These are phyloP conservation scores for Papilio helenus DNA, from an alignment of 1,140 invertebrate genomes.

Conservation along the genomic window DNA sequence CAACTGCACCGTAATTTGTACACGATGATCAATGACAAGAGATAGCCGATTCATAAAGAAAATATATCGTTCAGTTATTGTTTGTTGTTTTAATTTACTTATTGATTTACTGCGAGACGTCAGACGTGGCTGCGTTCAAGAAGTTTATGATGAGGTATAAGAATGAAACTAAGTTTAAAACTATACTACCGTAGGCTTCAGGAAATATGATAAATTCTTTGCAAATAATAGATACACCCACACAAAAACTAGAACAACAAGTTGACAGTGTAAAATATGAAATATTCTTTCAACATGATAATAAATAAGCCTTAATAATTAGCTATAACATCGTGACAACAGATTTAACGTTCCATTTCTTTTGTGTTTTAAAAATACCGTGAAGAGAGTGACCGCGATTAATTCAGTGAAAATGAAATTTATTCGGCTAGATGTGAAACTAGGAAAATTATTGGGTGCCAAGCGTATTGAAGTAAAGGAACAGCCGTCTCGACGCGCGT, in stretches of 20 bases:
- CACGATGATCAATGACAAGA: constrained; percentile 11
- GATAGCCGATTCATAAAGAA: not conserved
- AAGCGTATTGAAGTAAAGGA: constrained; percentile 71
- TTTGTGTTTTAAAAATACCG: constrained; percentile 17
- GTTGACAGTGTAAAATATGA: not conserved
- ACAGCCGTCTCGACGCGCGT: constrained; percentile 61
- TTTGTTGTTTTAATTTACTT: constrained; percentile 1
- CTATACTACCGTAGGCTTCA: not conserved
- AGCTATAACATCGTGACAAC: constrained; percentile 22
- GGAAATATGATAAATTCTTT: not conserved
- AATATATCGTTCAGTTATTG: not conserved
- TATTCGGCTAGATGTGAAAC: constrained; percentile 64
- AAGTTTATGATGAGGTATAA: not conserved
- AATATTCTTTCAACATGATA: not conserved
- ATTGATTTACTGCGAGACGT: not conserved
- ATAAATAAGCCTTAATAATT: constrained; percentile 19
- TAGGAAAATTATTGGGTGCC: constrained; percentile 75
- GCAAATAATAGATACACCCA: constrained; percentile 1
- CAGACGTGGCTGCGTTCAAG: not conserved
- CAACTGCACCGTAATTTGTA: constrained; percentile 16
- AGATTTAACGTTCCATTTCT: constrained; percentile 33
- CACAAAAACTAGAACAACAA: constrained; percentile 7
- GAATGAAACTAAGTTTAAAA: not conserved
- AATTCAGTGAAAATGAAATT: constrained; percentile 59
- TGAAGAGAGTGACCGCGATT: constrained; percentile 40